phyloP scores from a whole-genome alignment of 1,140 invertebrate genomes.

The Leptinotarsa undecemlineata region DNA sequence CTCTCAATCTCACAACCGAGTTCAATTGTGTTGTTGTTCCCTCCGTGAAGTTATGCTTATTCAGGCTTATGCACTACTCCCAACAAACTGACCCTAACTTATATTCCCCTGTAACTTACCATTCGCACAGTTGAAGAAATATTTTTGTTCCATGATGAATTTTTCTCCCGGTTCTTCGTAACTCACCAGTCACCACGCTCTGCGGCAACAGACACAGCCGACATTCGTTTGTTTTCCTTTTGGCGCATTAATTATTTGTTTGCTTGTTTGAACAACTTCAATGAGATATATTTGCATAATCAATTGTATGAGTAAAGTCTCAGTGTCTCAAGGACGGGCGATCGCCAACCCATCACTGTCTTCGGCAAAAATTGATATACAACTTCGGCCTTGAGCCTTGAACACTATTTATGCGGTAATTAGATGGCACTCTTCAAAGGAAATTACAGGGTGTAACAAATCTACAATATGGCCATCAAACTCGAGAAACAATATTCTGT shows the following conservation, averaged over 20 bases:
- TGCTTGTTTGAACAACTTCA: constrained; percentile 5
- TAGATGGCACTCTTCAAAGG: background rate
- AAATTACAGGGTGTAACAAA: background rate
- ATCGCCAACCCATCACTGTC: constrained; percentile 7
- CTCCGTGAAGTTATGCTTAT: too few relatives aligned
- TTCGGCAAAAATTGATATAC: constrained; percentile 8
- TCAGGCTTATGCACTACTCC: too few relatives aligned
- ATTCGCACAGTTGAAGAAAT: too few relatives aligned
- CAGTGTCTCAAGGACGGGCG: constrained; percentile 4
- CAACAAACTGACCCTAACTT: too few relatives aligned
- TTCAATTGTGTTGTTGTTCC: too few relatives aligned
- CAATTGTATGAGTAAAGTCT: constrained; percentile 8
- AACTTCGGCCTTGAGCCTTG: constrained; percentile 1
- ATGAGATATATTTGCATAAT: constrained; percentile 8
- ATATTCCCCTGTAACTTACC: too few relatives aligned
- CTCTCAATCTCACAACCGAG: too few relatives aligned
- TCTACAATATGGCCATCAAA: too few relatives aligned
- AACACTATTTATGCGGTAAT: constrained; percentile 8
- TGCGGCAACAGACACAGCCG: background rate
- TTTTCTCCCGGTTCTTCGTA: background rate
- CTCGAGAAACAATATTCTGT: too few relatives aligned
- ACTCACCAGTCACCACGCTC: background rate
- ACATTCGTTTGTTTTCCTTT: constrained; percentile 1
- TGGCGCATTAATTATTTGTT: constrained; percentile 1
- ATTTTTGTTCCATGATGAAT: background rate